A percentile compares a stretch with the other conserved stretches of the same genome.
These are phyloP conservation scores for Drosophila rhopaloa DNA, from an alignment of 1,140 invertebrate genomes.

Conservation along the genomic window DNA sequence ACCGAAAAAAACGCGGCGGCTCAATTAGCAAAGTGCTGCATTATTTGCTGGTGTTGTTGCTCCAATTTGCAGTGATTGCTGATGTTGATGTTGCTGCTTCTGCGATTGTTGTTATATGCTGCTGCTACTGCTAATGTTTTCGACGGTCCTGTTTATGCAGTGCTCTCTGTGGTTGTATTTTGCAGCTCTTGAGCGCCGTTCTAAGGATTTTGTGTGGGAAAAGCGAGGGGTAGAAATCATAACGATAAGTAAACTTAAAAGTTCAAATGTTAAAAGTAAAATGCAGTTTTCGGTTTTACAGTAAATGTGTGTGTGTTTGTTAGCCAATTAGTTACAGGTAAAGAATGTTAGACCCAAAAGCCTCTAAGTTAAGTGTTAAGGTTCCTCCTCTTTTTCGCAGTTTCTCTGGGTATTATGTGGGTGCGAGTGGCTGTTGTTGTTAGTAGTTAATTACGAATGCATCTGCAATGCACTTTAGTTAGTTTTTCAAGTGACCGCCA, in stretches of 20 bases:
- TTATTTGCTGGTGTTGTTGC: conserved; percentile 26
- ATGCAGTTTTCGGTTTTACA: conserved; percentile 17
- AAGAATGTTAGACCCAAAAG: conserved; percentile 66
- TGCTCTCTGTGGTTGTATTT: conserved; percentile 84
- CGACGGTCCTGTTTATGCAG: conserved; percentile 71
- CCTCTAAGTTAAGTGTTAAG: conserved; percentile 54
- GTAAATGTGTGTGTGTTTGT: conserved; percentile 23
- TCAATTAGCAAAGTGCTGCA: conserved; percentile 46
- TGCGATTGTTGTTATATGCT: conserved; percentile 17
- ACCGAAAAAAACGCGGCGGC: conserved; percentile 52
- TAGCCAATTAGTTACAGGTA: conserved; percentile 38
- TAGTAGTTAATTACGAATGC: conserved; percentile 59
- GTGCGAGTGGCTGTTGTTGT: conserved; percentile 35
- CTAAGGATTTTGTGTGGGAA: conserved; percentile 36
- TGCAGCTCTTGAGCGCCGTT: conserved; percentile 83
- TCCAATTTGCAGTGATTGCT: conserved; percentile 27
- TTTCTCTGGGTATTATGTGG: conserved; percentile 21
- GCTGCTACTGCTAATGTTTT: conserved; percentile 42
- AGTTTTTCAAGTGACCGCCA: conserved; percentile 49
- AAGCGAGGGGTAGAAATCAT: conserved; percentile 35
- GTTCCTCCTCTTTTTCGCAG: conserved; percentile 18
- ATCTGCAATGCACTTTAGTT: conserved; percentile 50
- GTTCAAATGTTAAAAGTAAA: conserved; percentile 11
- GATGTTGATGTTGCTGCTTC: conserved; percentile 19
- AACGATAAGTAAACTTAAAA: conserved; percentile 36